Evolutionary conservation across 1,140 invertebrate species (phyloP), one percentile per base, ranked within the genome.

Genomic region (Nylanderia fulva): DNA sequence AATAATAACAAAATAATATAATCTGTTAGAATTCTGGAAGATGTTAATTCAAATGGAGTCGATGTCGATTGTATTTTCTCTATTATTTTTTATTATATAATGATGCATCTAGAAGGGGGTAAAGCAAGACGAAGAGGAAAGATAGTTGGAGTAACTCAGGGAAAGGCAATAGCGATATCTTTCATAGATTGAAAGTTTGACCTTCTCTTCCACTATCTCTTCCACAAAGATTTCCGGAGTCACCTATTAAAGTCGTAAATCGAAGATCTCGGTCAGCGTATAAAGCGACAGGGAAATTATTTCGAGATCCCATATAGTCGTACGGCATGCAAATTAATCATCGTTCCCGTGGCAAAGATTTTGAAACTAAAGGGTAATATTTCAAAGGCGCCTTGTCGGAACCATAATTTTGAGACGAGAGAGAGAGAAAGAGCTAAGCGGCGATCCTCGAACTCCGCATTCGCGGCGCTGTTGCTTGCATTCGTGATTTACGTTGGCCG

Each of bases 121-220:
- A 42, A 42, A 36, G 7, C 0, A 45, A 45, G 66, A 48, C 18
- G 18, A 48, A n/a, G 45, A 64, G 13, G 7, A 36, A 66, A 66
- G 15, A n/a, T 36, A 36, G 27, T 9, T 36, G 4, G n/a, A 60
- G 39, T 33, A 42, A 29, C 27, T 54, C 48, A 27, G 42, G 56
- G 18, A 36, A 71, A 39, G 27, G 45, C 27, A n/a, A 71, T 71
- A 71, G 45, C 76, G 21, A 71, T n/a, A n/a, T 80, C 36, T 69
- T 69, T 80, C 64, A 69, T 80, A 56, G 48, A 80, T 80, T 56
- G 33, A 80, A 69, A 52, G n/a, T 71, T 42, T 56, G n/a, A 39
- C 18, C 48, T 13, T 11, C 29, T 77, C 29, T 64, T 18, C 45
- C 15, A 15, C 29, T 42, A 42, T 80, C 24, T 39, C 64, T 33